Evolutionary conservation across 2,888 invertebrate species (phyloP).

Genomic region (Pristionchus entomophagus): DNA sequence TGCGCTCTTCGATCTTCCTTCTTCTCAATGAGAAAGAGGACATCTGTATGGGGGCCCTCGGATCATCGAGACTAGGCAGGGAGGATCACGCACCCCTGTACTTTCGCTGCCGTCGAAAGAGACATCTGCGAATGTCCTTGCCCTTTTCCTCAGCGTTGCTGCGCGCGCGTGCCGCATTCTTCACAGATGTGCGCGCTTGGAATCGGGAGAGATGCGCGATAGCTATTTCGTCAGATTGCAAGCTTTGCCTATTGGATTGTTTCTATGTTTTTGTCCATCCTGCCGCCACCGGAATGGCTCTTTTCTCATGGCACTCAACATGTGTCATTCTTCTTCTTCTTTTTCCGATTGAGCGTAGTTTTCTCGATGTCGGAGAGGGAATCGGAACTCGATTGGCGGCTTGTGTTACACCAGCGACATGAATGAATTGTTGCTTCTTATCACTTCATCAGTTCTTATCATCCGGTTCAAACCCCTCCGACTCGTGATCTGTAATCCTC

Average conservation of each 20-base stretch:
- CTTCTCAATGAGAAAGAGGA: neutral
- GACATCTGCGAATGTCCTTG: slow-evolving; percentile 1
- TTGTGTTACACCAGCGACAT: neutral
- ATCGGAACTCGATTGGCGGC: neutral
- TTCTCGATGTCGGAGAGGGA: neutral
- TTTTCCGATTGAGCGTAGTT: slow-evolving; percentile 31
- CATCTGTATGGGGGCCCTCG: slow-evolving; percentile 15
- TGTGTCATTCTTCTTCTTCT: slow-evolving; percentile 17
- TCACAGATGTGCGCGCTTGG: slow-evolving; percentile 7
- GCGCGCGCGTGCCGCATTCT: neutral
- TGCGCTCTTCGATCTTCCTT: neutral
- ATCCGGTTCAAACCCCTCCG: neutral
- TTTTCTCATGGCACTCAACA: slow-evolving; percentile 42
- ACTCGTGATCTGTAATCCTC: neutral
- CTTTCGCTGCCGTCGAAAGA: neutral
- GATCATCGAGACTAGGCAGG: neutral
- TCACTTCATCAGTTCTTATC: neutral
- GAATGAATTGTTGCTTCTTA: neutral
- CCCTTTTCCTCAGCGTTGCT: neutral
- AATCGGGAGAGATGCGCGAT: neutral
- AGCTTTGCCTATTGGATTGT: neutral
- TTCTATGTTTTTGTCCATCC: neutral
- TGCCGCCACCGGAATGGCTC: slow-evolving; percentile 1
- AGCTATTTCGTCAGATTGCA: neutral
- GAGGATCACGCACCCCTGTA: slow-evolving; percentile 26